phyloP scores from a whole-genome alignment of 2,888 invertebrate species.

The Lysandra bellargus region DNA sequence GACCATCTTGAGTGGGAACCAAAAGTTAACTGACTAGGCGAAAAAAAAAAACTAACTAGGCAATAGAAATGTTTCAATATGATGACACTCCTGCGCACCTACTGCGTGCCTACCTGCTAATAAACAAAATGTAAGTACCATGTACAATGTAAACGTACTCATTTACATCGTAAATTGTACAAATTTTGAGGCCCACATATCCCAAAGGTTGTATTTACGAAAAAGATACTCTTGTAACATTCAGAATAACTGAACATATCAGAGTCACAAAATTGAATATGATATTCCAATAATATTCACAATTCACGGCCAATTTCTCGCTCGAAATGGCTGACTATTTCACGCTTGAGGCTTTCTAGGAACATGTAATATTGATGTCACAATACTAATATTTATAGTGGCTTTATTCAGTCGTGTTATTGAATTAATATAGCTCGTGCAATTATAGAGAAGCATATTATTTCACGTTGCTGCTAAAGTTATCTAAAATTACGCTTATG shows the following conservation, averaged over 20 bases:
- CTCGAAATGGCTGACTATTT: neutral
- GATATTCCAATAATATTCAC: neutral
- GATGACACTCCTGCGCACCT: no score
- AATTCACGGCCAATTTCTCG: neutral
- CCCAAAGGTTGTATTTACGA: no score
- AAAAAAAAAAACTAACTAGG: no score
- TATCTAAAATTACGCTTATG: no score
- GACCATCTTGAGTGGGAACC: no score
- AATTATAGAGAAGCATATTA: no score
- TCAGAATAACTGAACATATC: neutral
- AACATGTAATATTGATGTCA: neutral
- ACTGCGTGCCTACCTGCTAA: neutral
- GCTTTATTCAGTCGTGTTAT: no score
- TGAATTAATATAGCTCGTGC: no score
- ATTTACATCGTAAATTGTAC: neutral
- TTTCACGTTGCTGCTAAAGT: no score
- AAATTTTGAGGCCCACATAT: neutral
- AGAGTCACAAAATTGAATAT: neutral
- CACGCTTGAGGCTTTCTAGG: neutral
- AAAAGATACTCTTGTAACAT: neutral
- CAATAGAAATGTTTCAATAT: no score
- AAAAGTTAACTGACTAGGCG: no score
- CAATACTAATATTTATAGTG: no score
- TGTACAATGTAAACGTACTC: neutral
- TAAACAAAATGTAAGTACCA: neutral